Conservation (phyloP, 1,140 invertebrate species). For the Grapholita molesta region DNA sequence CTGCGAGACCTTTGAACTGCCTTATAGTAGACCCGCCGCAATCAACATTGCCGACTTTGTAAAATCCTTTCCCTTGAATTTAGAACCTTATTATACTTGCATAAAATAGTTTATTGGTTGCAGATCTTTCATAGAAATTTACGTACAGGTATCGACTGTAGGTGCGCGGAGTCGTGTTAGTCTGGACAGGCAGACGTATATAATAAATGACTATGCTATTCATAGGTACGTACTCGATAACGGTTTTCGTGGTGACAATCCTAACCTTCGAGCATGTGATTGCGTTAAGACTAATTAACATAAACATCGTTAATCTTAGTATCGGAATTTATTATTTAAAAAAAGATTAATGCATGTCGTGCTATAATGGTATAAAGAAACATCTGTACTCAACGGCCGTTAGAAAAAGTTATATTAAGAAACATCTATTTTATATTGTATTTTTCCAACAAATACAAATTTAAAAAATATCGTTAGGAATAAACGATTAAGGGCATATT, state of each 20-base stretch:
- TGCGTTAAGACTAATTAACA: constrained; percentile 26
- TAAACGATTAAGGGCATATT: no score
- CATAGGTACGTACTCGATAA: constrained; percentile 35
- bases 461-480: no score
- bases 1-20: constrained; percentile 32
- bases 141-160: not conserved
- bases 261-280: constrained; percentile 42
- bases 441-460: no score
- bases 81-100: not conserved
- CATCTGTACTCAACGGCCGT: not conserved
- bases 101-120: not conserved
- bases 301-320: constrained; percentile 20
- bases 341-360: not conserved
- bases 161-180: constrained; percentile 28
- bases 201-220: constrained; percentile 16
- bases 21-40: not conserved
- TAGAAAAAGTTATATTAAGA: no score
- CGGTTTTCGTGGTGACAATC: constrained; percentile 55
- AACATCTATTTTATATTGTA: no score
- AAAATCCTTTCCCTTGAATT: not conserved
- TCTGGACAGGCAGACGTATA: constrained; percentile 37
- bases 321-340: not conserved
- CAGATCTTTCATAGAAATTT: not conserved
- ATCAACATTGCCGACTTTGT: not conserved
- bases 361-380: not conserved